Conservation (phyloP, 2,888 invertebrate species). For the Masnerella sp. region DNA sequence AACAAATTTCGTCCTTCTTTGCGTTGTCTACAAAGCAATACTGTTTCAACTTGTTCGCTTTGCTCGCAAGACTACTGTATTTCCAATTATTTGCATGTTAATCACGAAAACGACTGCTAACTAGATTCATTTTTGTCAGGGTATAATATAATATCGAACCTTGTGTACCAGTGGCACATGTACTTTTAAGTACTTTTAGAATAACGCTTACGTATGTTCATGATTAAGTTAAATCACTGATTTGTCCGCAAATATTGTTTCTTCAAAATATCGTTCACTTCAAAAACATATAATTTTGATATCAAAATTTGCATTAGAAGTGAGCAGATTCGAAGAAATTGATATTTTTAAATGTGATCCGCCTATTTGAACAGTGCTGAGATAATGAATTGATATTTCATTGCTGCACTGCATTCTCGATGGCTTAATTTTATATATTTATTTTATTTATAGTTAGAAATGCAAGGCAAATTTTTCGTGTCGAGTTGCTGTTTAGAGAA, state of each 20-base stretch:
- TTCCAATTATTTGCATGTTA: conserved; percentile 13
- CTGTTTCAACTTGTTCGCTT: conserved; percentile 10
- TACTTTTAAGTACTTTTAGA: conserved; percentile 52
- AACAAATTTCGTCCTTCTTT: conserved; percentile 28
- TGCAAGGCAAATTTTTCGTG: conserved; percentile 20
- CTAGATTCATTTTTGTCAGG: conserved; percentile 30
- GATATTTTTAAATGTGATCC: conserved; percentile 23
- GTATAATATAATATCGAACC: conserved; percentile 16
- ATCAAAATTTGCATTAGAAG: too few relatives aligned
- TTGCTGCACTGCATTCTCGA: too few relatives aligned
- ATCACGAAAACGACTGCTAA: conserved; percentile 20
- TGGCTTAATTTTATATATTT: conserved; percentile 34
- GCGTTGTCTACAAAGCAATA: conserved; percentile 5
- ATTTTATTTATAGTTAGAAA: conserved; percentile 36
- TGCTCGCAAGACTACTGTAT: conserved; percentile 1
- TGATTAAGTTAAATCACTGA: too few relatives aligned
- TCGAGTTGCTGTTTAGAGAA: conserved; percentile 39
- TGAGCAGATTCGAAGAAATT: too few relatives aligned
- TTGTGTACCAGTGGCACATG: conserved; percentile 5
- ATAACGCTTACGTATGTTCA: too few relatives aligned
- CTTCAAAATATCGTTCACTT: too few relatives aligned
- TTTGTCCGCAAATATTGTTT: too few relatives aligned
- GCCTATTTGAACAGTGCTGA: too few relatives aligned
- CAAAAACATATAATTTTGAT: too few relatives aligned
- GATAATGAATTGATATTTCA: too few relatives aligned